Base-by-base conservation (phyloP, 2,113 vertebrate species). In the Pollimyrus isidori region DNA sequence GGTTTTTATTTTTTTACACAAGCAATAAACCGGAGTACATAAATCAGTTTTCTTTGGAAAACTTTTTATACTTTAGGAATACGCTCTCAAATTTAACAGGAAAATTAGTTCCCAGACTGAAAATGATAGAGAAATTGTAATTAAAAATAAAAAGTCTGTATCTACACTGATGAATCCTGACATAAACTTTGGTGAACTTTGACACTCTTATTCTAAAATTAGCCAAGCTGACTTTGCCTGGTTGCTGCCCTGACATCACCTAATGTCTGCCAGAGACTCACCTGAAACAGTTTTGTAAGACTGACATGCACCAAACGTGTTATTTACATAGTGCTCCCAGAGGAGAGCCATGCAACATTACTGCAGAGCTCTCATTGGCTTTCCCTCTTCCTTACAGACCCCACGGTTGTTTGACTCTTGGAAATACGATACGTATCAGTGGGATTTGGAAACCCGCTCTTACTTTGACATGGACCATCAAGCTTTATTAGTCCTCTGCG, bases 371-470 rank as follows among this genome's bases (percentile, higher is more conserved):
- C 39, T 56, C 50, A 10, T 82, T 26, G 49, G 5, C 10, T 82
- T 42, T 52, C n/a, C 23, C 69, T n/a, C 35, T 82, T 42, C 39
- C 50, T 82, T 13, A 39, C 35, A 83, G 73, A 26, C 13, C 42
- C 76, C 46, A 76, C 39, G 13, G 15, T 52, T 30, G 13, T 80
- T 62, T 89, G 82, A 86, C 11, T 58, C n/a, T 21, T 21, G n/a
- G 45, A 85, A 89, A 62, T 46, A 11, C 10, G 39, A 89, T 49
- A 62, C 88, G 83, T 89, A 30, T 84, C 82, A 89, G 15, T 65
- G n/a, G 76, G 80, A 89, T 45, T 85, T 89, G 80, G 56, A 89
- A 17, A 4, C 21, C 21, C 17, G 7, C 23, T 13, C 30, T 49
- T 65, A 42, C 42, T 62, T 85, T 85, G 88, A 89, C 46, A 89